Base-by-base conservation (phyloP, 2,888 invertebrate genomes). In the Himalopsyche kuldschensis region DNA sequence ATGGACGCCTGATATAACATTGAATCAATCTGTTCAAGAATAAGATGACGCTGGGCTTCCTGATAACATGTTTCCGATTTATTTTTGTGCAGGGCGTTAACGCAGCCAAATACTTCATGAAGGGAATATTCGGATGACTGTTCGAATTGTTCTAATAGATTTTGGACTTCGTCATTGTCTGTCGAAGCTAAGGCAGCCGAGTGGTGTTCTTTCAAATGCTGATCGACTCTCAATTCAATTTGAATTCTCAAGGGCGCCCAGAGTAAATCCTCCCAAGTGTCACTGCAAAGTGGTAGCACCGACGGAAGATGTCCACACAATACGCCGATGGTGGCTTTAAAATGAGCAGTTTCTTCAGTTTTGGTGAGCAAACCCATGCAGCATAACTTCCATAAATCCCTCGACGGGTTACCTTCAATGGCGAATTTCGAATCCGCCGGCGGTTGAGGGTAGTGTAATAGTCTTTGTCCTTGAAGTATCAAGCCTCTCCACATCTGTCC, bases 401-500 rank as follows among this genome's bases (percentile, higher is more conserved):
- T 92, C 80, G 95, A 94, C 0, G 94, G 94, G 90, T 98, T 98
- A 0, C 98, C 98, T 89, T 95, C 94, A 78, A 96, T 93, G 81
- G 95, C 93, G 83, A 93, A 88, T 83, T 89, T 88, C n/a, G 89
- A 87, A 85, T 90, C 91, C 20, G 88, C 84, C 79, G 91, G 90
- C 79, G 93, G 92, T 87, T 94, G 97, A 6, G 97, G 95, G 91
- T 98, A 97, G 88, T 98, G 96, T 87, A 95, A 94, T 35, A 97
- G 91, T 82, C 95, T 93, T 97, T 98, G 98, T 3, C 98, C 98
- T 89, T 98, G 96, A 55, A 98, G 90, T 30, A 96, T 94, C 4
- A 97, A 97, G 0, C 97, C 97, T 79, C 97, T 92, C 98, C 98
- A 98, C 1, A 96, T 94, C 89, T 98, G 98, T 0, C 98, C 98